A percentile compares a stretch with the other conserved stretches of the same genome.
Evolutionary conservation across 2,888 invertebrate species (phyloP).

Genomic region (Eupeodes latifasciatus): DNA sequence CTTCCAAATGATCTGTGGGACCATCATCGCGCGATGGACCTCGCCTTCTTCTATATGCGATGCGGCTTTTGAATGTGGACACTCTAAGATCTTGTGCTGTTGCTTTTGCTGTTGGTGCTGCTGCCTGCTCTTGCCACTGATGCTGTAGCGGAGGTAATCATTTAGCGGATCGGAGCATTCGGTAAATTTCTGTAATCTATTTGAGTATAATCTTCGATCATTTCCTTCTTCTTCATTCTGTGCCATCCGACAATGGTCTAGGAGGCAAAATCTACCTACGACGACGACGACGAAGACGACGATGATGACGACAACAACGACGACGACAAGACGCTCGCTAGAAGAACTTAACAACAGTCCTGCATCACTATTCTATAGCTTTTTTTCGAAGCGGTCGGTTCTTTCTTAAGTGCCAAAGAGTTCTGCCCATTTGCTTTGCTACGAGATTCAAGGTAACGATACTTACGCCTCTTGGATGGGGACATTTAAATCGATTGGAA

Average conservation of each 20-base stretch:
- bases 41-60: slow-evolving; percentile 18
- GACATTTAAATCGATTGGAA: slow-evolving; percentile 76
- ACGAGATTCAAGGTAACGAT: slow-evolving; percentile 52
- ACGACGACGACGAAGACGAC: neutral
- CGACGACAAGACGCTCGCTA: neutral
- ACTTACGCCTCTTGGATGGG: slow-evolving; percentile 68
- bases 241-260: slow-evolving; percentile 30
- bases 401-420: slow-evolving; percentile 57
- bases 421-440: slow-evolving; percentile 1
- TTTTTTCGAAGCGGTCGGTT: slow-evolving; percentile 22
- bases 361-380: neutral
- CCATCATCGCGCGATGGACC: slow-evolving; percentile 48
- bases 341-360: neutral
- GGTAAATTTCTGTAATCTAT: slow-evolving; percentile 75
- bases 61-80: neutral
- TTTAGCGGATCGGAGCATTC: slow-evolving; percentile 75
- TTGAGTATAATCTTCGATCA: slow-evolving; percentile 76
- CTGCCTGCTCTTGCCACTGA: slow-evolving; percentile 33
- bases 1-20: slow-evolving; percentile 63
- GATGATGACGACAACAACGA: neutral
- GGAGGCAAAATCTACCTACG: slow-evolving; percentile 43
- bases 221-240: slow-evolving; percentile 65
- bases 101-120: slow-evolving; percentile 11
- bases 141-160: slow-evolving; percentile 72
- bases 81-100: neutral